Conservation (phyloP, 1,140 invertebrate species). For the Zaprionus ornatus region DNA sequence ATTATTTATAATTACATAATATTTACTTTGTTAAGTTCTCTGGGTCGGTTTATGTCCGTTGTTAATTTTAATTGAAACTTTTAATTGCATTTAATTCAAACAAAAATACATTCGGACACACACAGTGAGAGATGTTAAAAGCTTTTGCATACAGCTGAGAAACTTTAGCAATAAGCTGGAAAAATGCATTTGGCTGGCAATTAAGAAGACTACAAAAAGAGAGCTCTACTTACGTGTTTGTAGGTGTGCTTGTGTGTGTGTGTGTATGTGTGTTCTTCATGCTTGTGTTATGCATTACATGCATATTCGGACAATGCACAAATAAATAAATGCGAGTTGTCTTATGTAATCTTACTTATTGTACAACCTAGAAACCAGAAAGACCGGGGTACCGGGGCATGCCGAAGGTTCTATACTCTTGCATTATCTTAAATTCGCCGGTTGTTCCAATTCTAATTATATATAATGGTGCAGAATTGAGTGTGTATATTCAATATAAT, state of each 20-base stretch:
- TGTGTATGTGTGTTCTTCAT: background rate
- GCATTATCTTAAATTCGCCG: too few relatives aligned
- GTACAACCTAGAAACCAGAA: conserved; percentile 40
- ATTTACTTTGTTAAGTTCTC: conserved; percentile 74
- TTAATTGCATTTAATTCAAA: conserved; percentile 73
- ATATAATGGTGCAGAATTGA: too few relatives aligned
- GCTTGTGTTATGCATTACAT: background rate
- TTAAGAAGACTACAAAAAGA: conserved; percentile 33
- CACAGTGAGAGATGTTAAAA: background rate
- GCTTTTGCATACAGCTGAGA: conserved; percentile 29
- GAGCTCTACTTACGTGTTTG: conserved; percentile 4
- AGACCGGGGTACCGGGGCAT: too few relatives aligned
- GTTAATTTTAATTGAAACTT: conserved; percentile 79
- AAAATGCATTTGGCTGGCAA: conserved; percentile 24
- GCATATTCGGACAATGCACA: background rate
- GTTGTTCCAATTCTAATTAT: too few relatives aligned
- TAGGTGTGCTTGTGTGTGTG: background rate
- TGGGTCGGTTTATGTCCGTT: conserved; percentile 54
- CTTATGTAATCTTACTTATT: conserved; percentile 44
- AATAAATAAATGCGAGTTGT: conserved; percentile 2
- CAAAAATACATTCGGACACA: conserved; percentile 32
- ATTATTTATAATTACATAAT: conserved; percentile 80
- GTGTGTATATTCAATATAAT: too few relatives aligned
- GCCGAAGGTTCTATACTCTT: too few relatives aligned
- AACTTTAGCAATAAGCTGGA: conserved; percentile 30